Conservation (phyloP, 2,888 invertebrate genomes). For the Scaeva pyrastri region DNA sequence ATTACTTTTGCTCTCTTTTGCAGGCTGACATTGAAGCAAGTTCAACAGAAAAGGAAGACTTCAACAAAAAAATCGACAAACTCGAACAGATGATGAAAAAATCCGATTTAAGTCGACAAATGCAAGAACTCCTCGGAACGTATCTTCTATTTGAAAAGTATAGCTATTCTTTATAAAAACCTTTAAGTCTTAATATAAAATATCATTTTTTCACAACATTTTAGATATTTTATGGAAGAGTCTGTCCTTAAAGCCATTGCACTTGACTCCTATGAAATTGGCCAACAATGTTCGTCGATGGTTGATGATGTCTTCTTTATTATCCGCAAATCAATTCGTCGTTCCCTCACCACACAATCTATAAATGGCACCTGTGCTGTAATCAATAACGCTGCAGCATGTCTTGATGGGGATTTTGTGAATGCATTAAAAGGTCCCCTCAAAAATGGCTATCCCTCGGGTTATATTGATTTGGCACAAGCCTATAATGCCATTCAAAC, state of each 20-base stretch:
- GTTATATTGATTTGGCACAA: slow-evolving; percentile 91
- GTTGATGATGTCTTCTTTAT: slow-evolving; percentile 99
- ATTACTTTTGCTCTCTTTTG: slow-evolving; percentile 71
- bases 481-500: slow-evolving; percentile 93
- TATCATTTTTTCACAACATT: not conserved
- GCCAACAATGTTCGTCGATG: slow-evolving; percentile 93
- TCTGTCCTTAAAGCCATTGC: slow-evolving; percentile 95
- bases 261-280: slow-evolving; percentile 90
- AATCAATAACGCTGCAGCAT: slow-evolving; percentile 95
- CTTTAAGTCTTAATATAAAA: not conserved
- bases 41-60: slow-evolving; percentile 84
- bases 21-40: slow-evolving; percentile 88
- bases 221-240: slow-evolving; percentile 95
- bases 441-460: slow-evolving; percentile 90
- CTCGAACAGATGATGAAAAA: slow-evolving; percentile 89
- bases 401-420: slow-evolving; percentile 93
- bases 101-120: slow-evolving; percentile 90
- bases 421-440: slow-evolving; percentile 89
- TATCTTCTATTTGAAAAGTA: slow-evolving; percentile 95
- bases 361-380: slow-evolving; percentile 98
- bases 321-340: slow-evolving; percentile 96
- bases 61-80: slow-evolving; percentile 84
- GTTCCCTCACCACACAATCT: slow-evolving; percentile 95
- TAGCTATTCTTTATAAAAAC: not conserved
- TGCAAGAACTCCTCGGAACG: slow-evolving; percentile 93